Conservation (phyloP, 2,797 vertebrate species). For the Intellagama lesueurii region DNA sequence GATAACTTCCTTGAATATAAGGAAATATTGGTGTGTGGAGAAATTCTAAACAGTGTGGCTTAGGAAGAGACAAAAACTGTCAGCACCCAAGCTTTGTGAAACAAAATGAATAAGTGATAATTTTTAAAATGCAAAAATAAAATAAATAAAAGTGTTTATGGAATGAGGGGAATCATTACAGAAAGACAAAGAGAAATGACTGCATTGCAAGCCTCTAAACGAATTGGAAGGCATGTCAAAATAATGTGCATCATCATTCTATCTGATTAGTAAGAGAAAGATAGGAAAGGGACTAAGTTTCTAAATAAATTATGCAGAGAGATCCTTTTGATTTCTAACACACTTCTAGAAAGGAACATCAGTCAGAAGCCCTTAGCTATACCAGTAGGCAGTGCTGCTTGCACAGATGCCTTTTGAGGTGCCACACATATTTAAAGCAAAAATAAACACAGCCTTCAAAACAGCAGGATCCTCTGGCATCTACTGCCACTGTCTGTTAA, state of each 20-base stretch:
- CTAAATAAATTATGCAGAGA: conserved; percentile 53
- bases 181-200: not conserved
- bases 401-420: conserved; percentile 66
- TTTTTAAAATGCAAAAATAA: too few relatives aligned
- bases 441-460: conserved; percentile 66
- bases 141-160: too few relatives aligned
- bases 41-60: not conserved
- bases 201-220: not conserved
- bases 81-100: not conserved
- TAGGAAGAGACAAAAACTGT: not conserved
- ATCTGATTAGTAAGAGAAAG: not conserved
- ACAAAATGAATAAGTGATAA: not conserved
- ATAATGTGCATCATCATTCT: not conserved
- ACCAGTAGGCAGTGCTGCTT: conserved; percentile 45
- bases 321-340: conserved; percentile 22
- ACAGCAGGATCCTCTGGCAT: conserved; percentile 59
- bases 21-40: not conserved
- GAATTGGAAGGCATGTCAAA: not conserved
- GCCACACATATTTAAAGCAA: not conserved
- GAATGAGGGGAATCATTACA: not conserved
- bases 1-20: not conserved
- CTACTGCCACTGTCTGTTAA: conserved; percentile 66
- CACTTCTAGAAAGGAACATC: accelerated
- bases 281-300: conserved; percentile 47
- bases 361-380: conserved; percentile 45